phyloP scores from a whole-genome alignment of 2,113 vertebrate genomes.

The Astur gentilis region DNA sequence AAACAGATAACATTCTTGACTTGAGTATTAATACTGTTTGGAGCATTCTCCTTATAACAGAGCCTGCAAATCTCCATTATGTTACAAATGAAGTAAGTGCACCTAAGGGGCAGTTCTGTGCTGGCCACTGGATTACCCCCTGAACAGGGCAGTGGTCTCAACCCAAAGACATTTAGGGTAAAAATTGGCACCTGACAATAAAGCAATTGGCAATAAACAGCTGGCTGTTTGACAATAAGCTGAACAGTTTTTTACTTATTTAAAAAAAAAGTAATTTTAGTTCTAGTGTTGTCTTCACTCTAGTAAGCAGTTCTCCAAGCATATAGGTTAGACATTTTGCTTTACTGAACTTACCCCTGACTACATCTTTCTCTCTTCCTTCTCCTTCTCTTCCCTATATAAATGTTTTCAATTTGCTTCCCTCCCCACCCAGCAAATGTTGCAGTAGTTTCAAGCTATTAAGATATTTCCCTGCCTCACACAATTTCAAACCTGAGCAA shows the following conservation, averaged over 20 bases:
- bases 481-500: not conserved
- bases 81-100: conserved; percentile 50
- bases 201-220: not conserved
- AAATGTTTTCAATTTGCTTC: not conserved
- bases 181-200: not conserved
- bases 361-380: not conserved
- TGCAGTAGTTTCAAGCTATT: not conserved
- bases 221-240: not conserved
- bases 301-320: not conserved
- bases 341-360: not conserved
- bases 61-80: conserved; percentile 18
- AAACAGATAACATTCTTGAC: not conserved
- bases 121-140: not conserved
- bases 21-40: not conserved
- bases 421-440: not conserved
- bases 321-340: not conserved
- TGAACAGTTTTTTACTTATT: not conserved
- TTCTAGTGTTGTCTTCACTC: not conserved
- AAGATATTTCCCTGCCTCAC: not conserved
- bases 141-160: not conserved
- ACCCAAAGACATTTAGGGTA: not conserved
- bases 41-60: not conserved
- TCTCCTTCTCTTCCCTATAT: not conserved
- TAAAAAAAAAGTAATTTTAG: not conserved
- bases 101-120: not conserved